Conservation (phyloP, 2,113 vertebrate genomes). For the Platichthys stellatus region DNA sequence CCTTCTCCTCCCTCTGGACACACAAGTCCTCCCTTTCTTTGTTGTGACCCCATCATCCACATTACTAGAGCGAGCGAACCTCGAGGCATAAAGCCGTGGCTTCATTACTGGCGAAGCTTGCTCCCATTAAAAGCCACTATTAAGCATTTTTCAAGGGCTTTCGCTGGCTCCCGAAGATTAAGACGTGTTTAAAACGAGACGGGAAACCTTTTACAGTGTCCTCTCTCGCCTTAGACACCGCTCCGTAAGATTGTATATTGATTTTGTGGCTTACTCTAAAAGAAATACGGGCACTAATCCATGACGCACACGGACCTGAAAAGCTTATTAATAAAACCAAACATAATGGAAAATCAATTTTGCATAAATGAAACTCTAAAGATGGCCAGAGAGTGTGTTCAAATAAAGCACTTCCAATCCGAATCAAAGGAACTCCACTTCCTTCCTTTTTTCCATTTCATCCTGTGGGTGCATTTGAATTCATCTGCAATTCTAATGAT, state of each 20-base stretch:
- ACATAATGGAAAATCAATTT: conserved; percentile 50
- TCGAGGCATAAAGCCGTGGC: conserved; percentile 58
- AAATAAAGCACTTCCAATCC: conserved; percentile 17
- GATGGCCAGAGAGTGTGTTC: neutral
- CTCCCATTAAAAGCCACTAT: conserved; percentile 56
- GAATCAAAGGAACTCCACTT: conserved; percentile 36
- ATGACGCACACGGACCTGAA: conserved; percentile 12
- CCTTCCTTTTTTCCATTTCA: neutral
- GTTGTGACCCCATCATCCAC: conserved; percentile 49
- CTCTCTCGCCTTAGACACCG: conserved; percentile 35
- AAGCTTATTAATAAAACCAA: conserved; percentile 30
- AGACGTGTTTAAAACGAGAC: conserved; percentile 23
- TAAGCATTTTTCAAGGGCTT: conserved; percentile 54
- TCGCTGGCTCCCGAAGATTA: conserved; percentile 33
- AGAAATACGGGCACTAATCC: conserved; percentile 14
- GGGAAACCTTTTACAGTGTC: conserved; percentile 4
- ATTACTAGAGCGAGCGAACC: conserved; percentile 40
- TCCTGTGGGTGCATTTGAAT: conserved; percentile 31
- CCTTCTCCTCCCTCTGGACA: conserved; percentile 40
- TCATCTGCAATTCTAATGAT: conserved; percentile 57
- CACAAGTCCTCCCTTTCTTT: conserved; percentile 48
- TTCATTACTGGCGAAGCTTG: conserved; percentile 61
- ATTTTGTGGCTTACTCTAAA: conserved; percentile 37
- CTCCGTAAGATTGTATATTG: conserved; percentile 33
- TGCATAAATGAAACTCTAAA: conserved; percentile 37